Conservation (phyloP, 2,113 vertebrate species). For the Strigops habroptila region DNA sequence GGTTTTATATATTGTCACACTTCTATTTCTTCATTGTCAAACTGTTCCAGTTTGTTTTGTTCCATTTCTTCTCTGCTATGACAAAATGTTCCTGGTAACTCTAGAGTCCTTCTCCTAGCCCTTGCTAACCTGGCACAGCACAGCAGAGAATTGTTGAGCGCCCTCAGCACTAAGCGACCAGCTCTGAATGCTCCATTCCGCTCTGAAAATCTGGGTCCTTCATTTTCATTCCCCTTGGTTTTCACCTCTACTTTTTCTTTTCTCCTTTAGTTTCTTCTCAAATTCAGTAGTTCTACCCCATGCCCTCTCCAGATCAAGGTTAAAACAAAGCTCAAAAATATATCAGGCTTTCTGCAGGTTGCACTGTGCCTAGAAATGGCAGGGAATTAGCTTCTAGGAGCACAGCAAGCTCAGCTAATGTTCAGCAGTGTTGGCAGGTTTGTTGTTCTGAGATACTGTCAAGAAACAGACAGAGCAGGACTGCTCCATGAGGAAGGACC, state of each 20-base stretch:
- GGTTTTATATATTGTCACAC: not conserved
- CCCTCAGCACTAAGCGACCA: not conserved
- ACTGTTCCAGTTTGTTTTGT: not conserved
- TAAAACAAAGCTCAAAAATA: not conserved
- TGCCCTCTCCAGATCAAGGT: not conserved
- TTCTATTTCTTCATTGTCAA: not conserved
- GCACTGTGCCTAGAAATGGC: not conserved
- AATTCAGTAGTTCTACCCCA: not conserved
- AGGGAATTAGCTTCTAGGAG: not conserved
- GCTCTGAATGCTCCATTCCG: not conserved
- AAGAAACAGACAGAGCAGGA: not conserved
- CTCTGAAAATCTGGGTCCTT: not conserved
- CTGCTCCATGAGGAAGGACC: accelerated
- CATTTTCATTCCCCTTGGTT: not conserved
- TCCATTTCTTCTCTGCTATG: not conserved
- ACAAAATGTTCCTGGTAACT: not conserved
- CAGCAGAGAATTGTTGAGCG: not conserved
- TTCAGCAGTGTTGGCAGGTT: not conserved
- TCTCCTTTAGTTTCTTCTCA: not conserved
- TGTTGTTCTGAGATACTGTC: not conserved
- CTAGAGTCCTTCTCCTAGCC: not conserved
- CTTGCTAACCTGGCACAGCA: not conserved
- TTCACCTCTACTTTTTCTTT: not conserved
- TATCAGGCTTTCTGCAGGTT: not conserved
- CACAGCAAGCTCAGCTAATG: not conserved